Evolutionary conservation across 2,113 vertebrate species (phyloP), one percentile per base, ranked within the genome.

Genomic region (Cyprinodon variegatus): DNA sequence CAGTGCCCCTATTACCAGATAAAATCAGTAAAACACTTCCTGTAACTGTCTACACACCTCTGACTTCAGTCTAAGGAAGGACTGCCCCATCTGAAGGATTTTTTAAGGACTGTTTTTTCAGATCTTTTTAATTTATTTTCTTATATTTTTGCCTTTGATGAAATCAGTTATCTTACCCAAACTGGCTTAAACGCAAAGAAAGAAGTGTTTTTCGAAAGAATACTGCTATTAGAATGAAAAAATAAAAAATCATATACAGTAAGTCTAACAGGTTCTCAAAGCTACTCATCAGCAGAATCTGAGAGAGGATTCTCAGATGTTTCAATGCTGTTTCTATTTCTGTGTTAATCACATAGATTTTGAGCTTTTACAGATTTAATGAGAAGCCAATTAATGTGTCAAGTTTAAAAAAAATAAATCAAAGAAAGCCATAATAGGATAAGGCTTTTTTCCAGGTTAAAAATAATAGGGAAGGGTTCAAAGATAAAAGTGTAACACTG

Each of bases 401-500:
- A 76, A 65, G 57, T 70, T 77, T 73, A 29, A 29, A 29, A 38
- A 39, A 37, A 48, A 65, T 40, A 69, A 45, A 64, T 69, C 14
- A 74, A 53, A 79, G 59, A 60, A 61, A 48, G 11, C 50, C n/a
- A 11, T 68, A 82, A 81, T 81, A 59, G 68, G 74, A 74, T 79
- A 20, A 77, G 71, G 63, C 45, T 68, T 68, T 62, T 68, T 62
- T 57, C 67, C 4, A 50, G 76, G 69, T 83, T 81, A 74, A 67
- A 89, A 66, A 82, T 83, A 70, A 79, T 70, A 61, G 22, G 15
- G 59, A 57, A 57, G 72, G 82, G 80, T 83, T 77, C 70, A 70
- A 69, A 43, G 77, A 83, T 83, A 65, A 86, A 83, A 83, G 67
- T 37, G 61, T 71, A 74, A 66, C 65, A 68, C 66, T 61, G 59